Conservation (phyloP, 2,113 vertebrate species). For the Beaufortia kweichowensis region DNA sequence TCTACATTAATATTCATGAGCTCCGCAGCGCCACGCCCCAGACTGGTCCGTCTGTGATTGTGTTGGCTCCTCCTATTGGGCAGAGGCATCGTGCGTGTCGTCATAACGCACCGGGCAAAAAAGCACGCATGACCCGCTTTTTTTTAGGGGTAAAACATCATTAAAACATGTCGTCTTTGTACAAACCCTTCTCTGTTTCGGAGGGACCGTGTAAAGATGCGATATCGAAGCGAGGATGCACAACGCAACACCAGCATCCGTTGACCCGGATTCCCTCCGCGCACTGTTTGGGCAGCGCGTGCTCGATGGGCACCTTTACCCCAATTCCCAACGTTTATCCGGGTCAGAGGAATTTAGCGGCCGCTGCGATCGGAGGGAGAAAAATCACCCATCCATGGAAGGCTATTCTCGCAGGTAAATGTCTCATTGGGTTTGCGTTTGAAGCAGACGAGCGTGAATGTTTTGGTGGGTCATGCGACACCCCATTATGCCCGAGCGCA, state of each 20-base stretch:
- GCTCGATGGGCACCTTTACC: slow-evolving; percentile 30
- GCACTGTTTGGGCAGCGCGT: slow-evolving; percentile 39
- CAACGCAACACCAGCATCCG: slow-evolving; percentile 37
- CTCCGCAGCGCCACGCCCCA: slow-evolving; percentile 44
- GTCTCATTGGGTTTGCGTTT: slow-evolving; percentile 11
- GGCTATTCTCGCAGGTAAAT: slow-evolving; percentile 75
- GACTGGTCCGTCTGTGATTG: slow-evolving; percentile 46
- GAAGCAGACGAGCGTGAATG: background rate
- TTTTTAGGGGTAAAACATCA: background rate
- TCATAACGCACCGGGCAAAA: slow-evolving; percentile 47
- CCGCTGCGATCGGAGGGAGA: slow-evolving; percentile 66
- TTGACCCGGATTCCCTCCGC: slow-evolving; percentile 47
- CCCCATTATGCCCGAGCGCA: slow-evolving; percentile 10
- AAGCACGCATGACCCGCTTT: slow-evolving; percentile 42
- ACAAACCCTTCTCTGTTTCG: slow-evolving; percentile 69
- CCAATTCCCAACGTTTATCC: slow-evolving; percentile 50
- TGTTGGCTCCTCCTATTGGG: slow-evolving; percentile 50
- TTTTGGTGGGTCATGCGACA: slow-evolving; percentile 10
- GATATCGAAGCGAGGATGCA: slow-evolving; percentile 56
- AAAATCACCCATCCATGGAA: slow-evolving; percentile 75
- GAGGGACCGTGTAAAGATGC: slow-evolving; percentile 67
- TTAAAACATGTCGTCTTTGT: slow-evolving; percentile 70
- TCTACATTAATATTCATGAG: slow-evolving; percentile 61
- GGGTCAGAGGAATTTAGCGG: slow-evolving; percentile 66
- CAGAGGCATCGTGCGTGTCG: slow-evolving; percentile 24